These are phyloP conservation scores for Lasiurus borealis DNA, from an alignment of 2,113 vertebrate genomes.

Conservation along the genomic window DNA sequence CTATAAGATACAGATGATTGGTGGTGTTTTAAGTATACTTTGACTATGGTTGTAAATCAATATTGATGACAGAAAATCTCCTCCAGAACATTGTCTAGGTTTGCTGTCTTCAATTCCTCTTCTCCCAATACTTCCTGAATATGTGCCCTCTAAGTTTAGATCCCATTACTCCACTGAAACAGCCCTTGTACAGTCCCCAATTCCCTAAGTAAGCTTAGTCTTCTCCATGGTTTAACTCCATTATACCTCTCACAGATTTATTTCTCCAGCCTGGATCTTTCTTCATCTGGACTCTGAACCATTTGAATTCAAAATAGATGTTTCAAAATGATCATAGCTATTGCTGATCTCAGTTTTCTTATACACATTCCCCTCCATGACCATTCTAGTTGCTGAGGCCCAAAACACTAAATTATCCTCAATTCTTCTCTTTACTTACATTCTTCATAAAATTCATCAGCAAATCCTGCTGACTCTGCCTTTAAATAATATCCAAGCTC, in stretches of 20 bases:
- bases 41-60: neutral
- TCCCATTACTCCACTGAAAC: neutral
- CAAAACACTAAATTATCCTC: neutral
- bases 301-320: neutral
- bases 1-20: neutral
- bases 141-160: neutral
- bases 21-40: neutral
- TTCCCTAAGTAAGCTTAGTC: neutral
- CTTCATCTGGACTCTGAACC: neutral
- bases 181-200: neutral
- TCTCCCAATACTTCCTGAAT: neutral
- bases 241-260: neutral
- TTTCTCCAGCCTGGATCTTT: neutral
- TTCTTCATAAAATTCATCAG: neutral
- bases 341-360: neutral
- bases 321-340: neutral
- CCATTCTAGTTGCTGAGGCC: neutral
- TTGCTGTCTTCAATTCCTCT: conserved; percentile 11
- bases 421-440: neutral
- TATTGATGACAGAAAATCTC: neutral
- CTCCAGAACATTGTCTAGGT: neutral
- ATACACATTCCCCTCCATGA: neutral
- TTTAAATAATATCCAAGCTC: neutral
- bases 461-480: neutral
- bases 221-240: neutral